Base-by-base conservation (phyloP, 2,113 vertebrate genomes). In the Callipepla californica region DNA sequence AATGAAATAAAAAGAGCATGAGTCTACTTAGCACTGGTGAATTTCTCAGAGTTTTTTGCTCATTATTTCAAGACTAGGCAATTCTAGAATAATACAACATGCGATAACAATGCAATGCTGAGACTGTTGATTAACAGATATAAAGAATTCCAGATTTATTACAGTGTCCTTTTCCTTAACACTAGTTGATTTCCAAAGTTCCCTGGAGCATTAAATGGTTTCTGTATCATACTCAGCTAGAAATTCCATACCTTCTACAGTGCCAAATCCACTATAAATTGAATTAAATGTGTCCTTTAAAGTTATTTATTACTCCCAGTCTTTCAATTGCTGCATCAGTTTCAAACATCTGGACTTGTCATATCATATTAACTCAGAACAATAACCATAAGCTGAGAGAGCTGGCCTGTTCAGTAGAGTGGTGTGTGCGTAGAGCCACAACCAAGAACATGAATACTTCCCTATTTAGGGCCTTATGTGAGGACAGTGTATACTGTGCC, bases 331-430 rank as follows among this genome's bases (percentile, higher is more conserved):
- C 40, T 91, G 75, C 59, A 84, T 77, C 66, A 76, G 20, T 91
- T 94, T 95, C 62, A 96, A 95, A 94, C 83, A 92, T 94, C 91
- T 92, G 63, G 70, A 70, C 53, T 57, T 62, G 69, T 97, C 86
- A 68, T 90, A 79, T 73, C 12, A 5, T 48, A 89, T 89, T 95
- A 88, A 91, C 75, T 58, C 79, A 63, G 48, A 94, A 93, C 90
- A 96, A 87, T 59, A 92, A 81, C 44, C 69, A 72, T 68, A 47
- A 69, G 18, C 19, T 47, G 23, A 58, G 77, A 85, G 38, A 59
- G 47, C 12, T 53, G 26, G 30, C 84, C 47, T 92, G 30, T 67
- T 95, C 92, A 87, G 59, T 25, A 51, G 61, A 48, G 55, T 42
- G 13, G 26, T 53, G 7, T 81, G 34, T 62, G 10, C 48, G 48